Percentiles rank a stretch among this genome's conserved stretches.
Evolutionary conservation across 2,113 vertebrate species (phyloP).

Genomic region (Eptesicus fuscus): DNA sequence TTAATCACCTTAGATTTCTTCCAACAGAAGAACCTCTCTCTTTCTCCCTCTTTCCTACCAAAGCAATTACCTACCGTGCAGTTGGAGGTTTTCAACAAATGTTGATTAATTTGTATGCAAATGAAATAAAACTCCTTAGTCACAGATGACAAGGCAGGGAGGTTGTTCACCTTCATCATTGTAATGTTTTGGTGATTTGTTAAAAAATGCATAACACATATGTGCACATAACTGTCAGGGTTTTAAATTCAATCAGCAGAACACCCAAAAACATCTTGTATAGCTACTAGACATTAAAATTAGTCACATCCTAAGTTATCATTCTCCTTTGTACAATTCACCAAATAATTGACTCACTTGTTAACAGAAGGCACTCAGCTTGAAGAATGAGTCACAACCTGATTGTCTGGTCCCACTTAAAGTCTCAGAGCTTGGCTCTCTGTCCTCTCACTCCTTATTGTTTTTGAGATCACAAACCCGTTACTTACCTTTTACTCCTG

Average conservation of each 20-base stretch:
- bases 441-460: neutral
- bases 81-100: neutral
- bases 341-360: neutral
- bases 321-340: neutral
- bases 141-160: neutral
- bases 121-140: neutral
- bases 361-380: neutral
- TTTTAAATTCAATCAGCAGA: neutral
- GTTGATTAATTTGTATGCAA: neutral
- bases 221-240: neutral
- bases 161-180: neutral
- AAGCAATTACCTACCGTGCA: neutral
- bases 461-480: neutral
- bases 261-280: neutral
- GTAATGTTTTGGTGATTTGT: neutral
- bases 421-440: neutral
- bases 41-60: neutral
- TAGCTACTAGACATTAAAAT: neutral
- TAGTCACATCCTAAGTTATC: neutral
- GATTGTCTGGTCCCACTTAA: neutral
- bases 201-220: neutral
- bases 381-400: neutral
- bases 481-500: neutral
- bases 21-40: neutral
- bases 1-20: neutral